Conservation (phyloP, 1,140 invertebrate species). For the Papilio dardanus region DNA sequence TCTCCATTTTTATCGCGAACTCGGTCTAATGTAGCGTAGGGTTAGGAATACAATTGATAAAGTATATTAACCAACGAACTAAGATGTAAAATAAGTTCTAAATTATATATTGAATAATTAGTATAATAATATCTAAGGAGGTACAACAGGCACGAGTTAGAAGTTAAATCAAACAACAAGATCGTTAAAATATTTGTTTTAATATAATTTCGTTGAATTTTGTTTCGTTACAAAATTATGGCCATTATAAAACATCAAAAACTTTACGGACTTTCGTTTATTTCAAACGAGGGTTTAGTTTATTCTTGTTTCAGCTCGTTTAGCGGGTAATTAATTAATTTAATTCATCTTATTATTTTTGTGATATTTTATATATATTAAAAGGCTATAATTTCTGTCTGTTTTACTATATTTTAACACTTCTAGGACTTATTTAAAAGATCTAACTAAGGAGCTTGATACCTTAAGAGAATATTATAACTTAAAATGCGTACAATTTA, state of each 20-base stretch:
- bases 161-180: background rate
- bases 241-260: background rate
- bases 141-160: background rate
- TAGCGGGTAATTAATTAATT: background rate
- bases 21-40: no score
- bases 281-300: background rate
- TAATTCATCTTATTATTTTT: background rate
- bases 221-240: background rate
- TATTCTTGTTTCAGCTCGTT: constrained; percentile 6
- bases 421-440: background rate
- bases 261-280: constrained; percentile 4
- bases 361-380: background rate
- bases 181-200: background rate
- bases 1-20: no score
- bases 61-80: no score
- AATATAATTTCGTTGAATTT: background rate
- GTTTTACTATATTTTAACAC: background rate
- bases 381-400: background rate
- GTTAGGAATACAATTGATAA: no score
- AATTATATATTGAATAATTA: no score
- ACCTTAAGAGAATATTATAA: no score
- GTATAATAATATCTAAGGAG: no score
- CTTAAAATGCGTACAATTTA: no score
- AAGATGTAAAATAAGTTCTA: no score
- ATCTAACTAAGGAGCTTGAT: no score